Base-by-base conservation (phyloP, 2,797 vertebrate genomes). In the Intellagama lesueurii region DNA sequence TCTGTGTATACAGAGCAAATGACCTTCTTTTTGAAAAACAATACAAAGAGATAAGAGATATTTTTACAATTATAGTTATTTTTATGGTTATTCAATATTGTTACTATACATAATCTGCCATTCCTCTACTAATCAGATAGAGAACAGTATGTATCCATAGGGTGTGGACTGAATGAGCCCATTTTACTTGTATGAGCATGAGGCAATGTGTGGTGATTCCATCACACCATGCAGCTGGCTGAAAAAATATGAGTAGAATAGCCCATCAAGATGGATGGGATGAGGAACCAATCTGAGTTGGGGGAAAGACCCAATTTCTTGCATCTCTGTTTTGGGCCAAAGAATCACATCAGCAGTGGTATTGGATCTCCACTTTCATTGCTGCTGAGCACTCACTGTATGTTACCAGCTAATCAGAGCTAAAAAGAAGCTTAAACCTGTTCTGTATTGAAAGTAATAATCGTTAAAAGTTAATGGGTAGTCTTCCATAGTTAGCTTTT, bases 391-490 rank as follows among this genome's bases (percentile, higher is more conserved):
- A 26, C 4, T 73, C 5, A 69, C 26, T 81, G 49, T 24, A 44
- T 32, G 66, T 60, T 52, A 30, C 32, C 78, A 44, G 22, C 32
- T 44, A n/a, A 87, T 24, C 26, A 14, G 17, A 81, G 17, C 30
- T 44, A 64, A 70, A 40, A 49, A 28, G 49, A 0, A 14, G 26
- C 22, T 47, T 22, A 44, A 79, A 81, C 7, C 44, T 85, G 1
- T 7, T 89, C 78, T 80, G 0, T 77, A 88, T 64, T 47, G 0
- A 56, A 49, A 72, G 16, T 26, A 87, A 17, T 12, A 12, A n/a
- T 1, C 5, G 0, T 0, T 0, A 16, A 66, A 0, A 14, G 0
- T 17, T 40, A 6, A 60, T 40, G 28, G 35, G 0, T 69, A 76
- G 8, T 26, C 60, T 87, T 68, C 26, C 44, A 24, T 68, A 68